A percentile compares a stretch with the other conserved stretches of the same genome.
phyloP scores from a whole-genome alignment of 2,113 vertebrate genomes.

The Eolophus roseicapilla region DNA sequence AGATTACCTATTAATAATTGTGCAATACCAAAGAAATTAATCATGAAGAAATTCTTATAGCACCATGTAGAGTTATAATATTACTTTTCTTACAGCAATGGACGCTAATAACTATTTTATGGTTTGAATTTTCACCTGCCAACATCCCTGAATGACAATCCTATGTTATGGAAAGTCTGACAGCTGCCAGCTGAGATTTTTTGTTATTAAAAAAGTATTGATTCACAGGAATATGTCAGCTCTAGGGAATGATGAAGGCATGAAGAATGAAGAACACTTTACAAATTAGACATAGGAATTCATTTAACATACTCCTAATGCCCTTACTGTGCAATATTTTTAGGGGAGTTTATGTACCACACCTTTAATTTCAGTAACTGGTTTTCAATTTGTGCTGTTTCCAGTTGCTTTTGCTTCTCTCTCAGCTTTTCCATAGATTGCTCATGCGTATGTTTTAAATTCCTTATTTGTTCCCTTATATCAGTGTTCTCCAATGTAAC shows the following conservation, averaged over 20 bases:
- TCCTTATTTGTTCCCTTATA: conserved; percentile 82
- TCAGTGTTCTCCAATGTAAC: conserved; percentile 84
- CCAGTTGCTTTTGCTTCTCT: conserved; percentile 85
- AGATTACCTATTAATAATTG: background rate
- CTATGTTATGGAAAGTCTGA: background rate
- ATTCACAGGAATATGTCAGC: background rate
- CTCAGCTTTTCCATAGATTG: conserved; percentile 84
- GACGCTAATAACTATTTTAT: background rate
- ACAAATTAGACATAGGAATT: background rate
- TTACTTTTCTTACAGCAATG: background rate
- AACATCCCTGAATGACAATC: background rate
- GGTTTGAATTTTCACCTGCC: background rate
- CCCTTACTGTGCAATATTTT: background rate
- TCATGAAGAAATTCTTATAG: background rate
- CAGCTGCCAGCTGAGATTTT: background rate
- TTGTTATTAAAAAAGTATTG: background rate
- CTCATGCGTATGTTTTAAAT: conserved; percentile 79
- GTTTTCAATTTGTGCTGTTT: conserved; percentile 85
- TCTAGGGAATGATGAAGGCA: background rate
- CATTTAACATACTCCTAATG: background rate
- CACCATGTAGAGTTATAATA: background rate
- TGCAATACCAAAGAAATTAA: background rate
- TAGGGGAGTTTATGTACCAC: background rate
- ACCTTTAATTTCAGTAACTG: conserved; percentile 90
- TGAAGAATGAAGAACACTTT: background rate